Evolutionary conservation across 2,888 invertebrate genomes (phyloP).

Genomic region (Nephrotoma guestfalica): DNA sequence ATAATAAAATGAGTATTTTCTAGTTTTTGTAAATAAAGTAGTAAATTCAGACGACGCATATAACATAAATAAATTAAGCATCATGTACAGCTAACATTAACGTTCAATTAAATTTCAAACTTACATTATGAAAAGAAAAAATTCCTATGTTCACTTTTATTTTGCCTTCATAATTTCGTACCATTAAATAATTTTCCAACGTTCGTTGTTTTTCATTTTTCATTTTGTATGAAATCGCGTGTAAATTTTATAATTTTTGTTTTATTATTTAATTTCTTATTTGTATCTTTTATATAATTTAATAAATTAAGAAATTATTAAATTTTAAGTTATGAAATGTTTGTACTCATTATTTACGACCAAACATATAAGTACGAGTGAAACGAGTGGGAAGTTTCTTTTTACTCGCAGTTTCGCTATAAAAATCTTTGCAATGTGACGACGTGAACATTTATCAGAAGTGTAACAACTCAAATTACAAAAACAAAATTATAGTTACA

Average conservation of each 20-base stretch:
- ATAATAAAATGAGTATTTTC: too few relatives aligned
- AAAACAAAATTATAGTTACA: too few relatives aligned
- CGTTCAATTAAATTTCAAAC: background rate
- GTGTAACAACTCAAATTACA: too few relatives aligned
- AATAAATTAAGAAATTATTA: background rate
- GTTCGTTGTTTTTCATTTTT: background rate
- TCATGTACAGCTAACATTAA: background rate
- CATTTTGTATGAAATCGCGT: background rate
- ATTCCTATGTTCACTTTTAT: background rate
- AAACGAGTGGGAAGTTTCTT: too few relatives aligned
- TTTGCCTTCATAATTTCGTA: background rate
- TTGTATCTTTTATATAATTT: background rate
- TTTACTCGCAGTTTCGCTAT: too few relatives aligned
- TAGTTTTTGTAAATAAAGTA: too few relatives aligned
- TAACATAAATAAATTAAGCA: background rate
- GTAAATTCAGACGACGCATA: too few relatives aligned
- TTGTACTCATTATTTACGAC: background rate
- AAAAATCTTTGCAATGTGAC: too few relatives aligned
- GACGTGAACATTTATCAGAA: too few relatives aligned
- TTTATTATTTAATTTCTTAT: background rate
- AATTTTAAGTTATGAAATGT: background rate
- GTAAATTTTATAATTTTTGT: background rate
- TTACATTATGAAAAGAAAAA: background rate
- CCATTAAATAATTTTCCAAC: background rate
- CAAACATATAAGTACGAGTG: too few relatives aligned